These are phyloP conservation scores for Euclidia mi DNA, from an alignment of 2,888 invertebrate genomes.

Conservation along the genomic window DNA sequence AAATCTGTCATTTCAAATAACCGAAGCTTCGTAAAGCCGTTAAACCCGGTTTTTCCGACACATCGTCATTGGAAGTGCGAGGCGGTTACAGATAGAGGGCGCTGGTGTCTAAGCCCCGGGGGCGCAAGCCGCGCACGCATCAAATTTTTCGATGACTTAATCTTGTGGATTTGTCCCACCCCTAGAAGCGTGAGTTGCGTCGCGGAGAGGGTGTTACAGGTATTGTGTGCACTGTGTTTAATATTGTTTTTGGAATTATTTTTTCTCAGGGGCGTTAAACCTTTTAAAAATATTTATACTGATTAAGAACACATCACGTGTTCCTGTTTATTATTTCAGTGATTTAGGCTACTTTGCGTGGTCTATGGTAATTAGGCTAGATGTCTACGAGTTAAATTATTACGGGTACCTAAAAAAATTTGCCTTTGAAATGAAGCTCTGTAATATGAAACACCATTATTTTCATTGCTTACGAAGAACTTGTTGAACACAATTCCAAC, in stretches of 20 bases:
- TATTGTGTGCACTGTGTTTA: slow-evolving; percentile 14
- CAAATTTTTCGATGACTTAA: slow-evolving; percentile 77
- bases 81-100: slow-evolving; percentile 57
- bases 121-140: slow-evolving; percentile 75
- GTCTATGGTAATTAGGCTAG: too few species aligned
- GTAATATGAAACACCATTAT: too few species aligned
- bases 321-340: too few species aligned
- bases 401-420: too few species aligned
- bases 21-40: slow-evolving; percentile 62
- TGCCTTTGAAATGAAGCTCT: too few species aligned
- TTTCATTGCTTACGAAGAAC: too few species aligned
- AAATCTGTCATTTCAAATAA: slow-evolving; percentile 60
- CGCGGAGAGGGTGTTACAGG: slow-evolving; percentile 35
- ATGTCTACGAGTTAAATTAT: too few species aligned
- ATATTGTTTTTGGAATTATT: slow-evolving; percentile 7
- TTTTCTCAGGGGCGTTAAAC: background rate
- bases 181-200: slow-evolving; percentile 56
- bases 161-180: slow-evolving; percentile 67
- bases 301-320: too few species aligned
- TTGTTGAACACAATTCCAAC: too few species aligned
- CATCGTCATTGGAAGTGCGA: slow-evolving; percentile 65
- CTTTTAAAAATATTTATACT: background rate
- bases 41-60: slow-evolving; percentile 71
- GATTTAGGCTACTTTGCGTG: too few species aligned
- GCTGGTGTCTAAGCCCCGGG: slow-evolving; percentile 66